phyloP scores from a whole-genome alignment of 2,888 invertebrate genomes.

The Monopis laevigella region DNA sequence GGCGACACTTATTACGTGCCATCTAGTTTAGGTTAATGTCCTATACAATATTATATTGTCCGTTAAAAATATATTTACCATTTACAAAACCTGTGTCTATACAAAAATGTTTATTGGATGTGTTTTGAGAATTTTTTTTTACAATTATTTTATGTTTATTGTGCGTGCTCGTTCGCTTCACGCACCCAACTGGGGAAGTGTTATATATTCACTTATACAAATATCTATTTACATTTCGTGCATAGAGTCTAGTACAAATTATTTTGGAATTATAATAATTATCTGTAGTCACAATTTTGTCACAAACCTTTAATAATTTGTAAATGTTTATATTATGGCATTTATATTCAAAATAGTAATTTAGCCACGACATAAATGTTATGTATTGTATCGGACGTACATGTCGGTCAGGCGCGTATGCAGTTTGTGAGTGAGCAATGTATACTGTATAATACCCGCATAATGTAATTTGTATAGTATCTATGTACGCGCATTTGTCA shows the following conservation, averaged over 20 bases:
- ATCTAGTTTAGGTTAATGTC: conserved; percentile 70
- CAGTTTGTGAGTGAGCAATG: conserved; percentile 1
- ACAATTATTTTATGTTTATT: conserved; percentile 30
- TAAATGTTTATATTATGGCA: too few relatives aligned
- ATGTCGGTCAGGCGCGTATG: not conserved
- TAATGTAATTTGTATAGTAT: conserved; percentile 2
- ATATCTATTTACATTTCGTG: too few relatives aligned
- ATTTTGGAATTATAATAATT: not conserved
- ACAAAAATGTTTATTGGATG: conserved; percentile 67
- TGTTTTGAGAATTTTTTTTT: conserved; percentile 68
- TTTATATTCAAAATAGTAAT: too few relatives aligned
- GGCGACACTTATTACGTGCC: conserved; percentile 67
- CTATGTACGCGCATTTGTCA: conserved; percentile 6
- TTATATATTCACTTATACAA: too few relatives aligned
- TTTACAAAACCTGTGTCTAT: conserved; percentile 69
- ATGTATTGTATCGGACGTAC: not conserved
- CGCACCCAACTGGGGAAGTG: conserved; percentile 9
- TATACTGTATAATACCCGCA: not conserved
- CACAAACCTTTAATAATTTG: too few relatives aligned
- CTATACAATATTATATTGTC: conserved; percentile 69
- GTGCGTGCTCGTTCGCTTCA: not conserved
- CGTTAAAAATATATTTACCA: conserved; percentile 68
- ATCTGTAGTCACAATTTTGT: conserved; percentile 2
- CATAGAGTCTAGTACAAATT: too few relatives aligned
- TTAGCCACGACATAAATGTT: too few relatives aligned